Conservation (phyloP, 2,797 vertebrate species). For the Trachurus trachurus region DNA sequence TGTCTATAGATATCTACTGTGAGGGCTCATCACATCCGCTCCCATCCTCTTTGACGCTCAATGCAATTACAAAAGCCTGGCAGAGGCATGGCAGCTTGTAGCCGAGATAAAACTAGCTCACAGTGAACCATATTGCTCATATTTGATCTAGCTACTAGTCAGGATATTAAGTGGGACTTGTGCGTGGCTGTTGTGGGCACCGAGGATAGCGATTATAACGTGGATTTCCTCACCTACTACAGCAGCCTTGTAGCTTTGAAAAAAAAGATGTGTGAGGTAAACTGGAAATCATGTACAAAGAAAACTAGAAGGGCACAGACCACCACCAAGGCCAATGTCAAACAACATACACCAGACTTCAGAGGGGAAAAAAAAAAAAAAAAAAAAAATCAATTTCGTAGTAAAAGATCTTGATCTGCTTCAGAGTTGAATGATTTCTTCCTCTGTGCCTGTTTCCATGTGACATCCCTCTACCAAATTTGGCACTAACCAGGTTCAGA, state of each 20-base stretch:
- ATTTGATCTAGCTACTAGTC: slow-evolving; percentile 43
- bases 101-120: slow-evolving; percentile 66
- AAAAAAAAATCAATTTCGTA: too few species aligned
- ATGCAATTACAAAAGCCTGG: slow-evolving; percentile 77
- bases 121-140: slow-evolving; percentile 53
- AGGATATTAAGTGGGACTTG: slow-evolving; percentile 65
- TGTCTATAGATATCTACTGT: slow-evolving; percentile 76
- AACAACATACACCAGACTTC: too few species aligned
- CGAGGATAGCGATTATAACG: slow-evolving; percentile 13
- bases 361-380: too few species aligned
- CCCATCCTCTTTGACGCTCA: slow-evolving; percentile 72
- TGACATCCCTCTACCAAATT: too few species aligned
- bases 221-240: too few species aligned
- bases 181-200: slow-evolving; percentile 19
- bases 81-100: slow-evolving; percentile 59
- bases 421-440: too few species aligned
- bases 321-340: too few species aligned
- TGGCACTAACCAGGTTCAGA: background rate
- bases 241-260: too few species aligned
- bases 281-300: too few species aligned
- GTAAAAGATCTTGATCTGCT: too few species aligned
- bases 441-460: too few species aligned
- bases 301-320: too few species aligned
- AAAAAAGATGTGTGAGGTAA: background rate
- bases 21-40: slow-evolving; percentile 59